These are phyloP conservation scores for Gryon sp. DNA, from an alignment of 1,140 invertebrate genomes.

Conservation along the genomic window DNA sequence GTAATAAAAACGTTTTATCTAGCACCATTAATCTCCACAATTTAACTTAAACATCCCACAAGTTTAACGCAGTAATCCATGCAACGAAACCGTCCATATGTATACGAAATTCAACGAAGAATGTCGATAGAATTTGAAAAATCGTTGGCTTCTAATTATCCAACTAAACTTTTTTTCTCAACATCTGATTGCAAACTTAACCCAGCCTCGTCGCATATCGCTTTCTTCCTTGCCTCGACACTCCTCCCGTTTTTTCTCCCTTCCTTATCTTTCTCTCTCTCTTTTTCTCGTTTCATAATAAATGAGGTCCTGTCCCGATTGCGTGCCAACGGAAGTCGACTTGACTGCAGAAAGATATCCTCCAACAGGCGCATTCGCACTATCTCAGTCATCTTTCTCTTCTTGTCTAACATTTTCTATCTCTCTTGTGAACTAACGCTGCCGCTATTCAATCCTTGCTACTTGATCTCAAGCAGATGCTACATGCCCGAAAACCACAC, in stretches of 20 bases:
- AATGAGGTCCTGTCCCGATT: conserved; percentile 44
- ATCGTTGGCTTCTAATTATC: conserved; percentile 18
- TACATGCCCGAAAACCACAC: conserved; percentile 62
- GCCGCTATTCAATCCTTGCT: conserved; percentile 66
- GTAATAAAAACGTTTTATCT: too few relatives aligned
- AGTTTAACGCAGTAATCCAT: too few relatives aligned
- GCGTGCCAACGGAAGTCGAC: conserved; percentile 66
- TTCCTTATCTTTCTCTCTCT: conserved; percentile 16
- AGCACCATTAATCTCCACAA: too few relatives aligned
- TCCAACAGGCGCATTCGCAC: conserved; percentile 58
- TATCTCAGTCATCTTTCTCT: conserved; percentile 20
- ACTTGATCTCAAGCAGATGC: conserved; percentile 79
- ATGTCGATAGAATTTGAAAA: not conserved
- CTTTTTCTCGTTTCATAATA: conserved; percentile 37
- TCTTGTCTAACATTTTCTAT: not conserved
- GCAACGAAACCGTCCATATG: too few relatives aligned
- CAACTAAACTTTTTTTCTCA: not conserved
- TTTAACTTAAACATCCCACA: too few relatives aligned
- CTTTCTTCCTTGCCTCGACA: conserved; percentile 15
- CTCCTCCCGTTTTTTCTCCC: conserved; percentile 4
- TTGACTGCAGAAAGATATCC: conserved; percentile 63
- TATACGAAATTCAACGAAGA: not conserved
- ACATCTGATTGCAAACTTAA: conserved; percentile 13
- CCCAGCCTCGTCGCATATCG: conserved; percentile 6
- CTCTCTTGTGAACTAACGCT: conserved; percentile 36